These are phyloP conservation scores for Platalea minor DNA, from an alignment of 2,797 vertebrate species.

Conservation along the genomic window DNA sequence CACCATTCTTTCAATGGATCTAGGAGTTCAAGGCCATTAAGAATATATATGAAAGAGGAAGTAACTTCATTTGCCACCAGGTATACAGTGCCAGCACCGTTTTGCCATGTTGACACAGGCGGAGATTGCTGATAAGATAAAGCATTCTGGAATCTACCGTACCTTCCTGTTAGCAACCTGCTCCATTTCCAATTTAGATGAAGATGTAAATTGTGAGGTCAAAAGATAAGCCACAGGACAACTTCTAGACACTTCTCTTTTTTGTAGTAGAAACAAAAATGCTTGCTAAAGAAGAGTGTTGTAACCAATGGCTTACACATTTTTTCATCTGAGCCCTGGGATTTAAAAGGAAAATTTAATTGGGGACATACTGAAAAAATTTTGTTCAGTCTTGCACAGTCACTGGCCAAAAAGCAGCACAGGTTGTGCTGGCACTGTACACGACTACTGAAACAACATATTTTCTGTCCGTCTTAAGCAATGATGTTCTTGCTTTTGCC, in stretches of 20 bases:
- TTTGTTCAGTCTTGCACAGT: not conserved
- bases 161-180: slow-evolving; percentile 2
- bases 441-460: not conserved
- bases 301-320: not conserved
- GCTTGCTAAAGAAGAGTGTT: not conserved
- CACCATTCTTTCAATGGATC: not conserved
- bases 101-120: not conserved
- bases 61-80: not conserved
- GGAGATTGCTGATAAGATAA: slow-evolving; percentile 14
- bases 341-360: not conserved
- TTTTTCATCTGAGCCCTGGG: not conserved
- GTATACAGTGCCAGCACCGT: not conserved
- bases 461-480: slow-evolving; percentile 32
- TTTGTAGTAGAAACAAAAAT: not conserved
- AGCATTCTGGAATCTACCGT: not conserved
- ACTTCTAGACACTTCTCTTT: not conserved
- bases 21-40: not conserved
- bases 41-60: not conserved
- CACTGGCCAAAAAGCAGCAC: not conserved
- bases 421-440: not conserved
- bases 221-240: slow-evolving; percentile 11
- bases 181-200: not conserved
- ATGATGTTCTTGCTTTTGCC: slow-evolving; percentile 21
- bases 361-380: not conserved
- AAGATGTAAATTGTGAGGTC: slow-evolving; percentile 1